phyloP scores from a whole-genome alignment of 2,888 invertebrate genomes.

The Hydraecia micacea region DNA sequence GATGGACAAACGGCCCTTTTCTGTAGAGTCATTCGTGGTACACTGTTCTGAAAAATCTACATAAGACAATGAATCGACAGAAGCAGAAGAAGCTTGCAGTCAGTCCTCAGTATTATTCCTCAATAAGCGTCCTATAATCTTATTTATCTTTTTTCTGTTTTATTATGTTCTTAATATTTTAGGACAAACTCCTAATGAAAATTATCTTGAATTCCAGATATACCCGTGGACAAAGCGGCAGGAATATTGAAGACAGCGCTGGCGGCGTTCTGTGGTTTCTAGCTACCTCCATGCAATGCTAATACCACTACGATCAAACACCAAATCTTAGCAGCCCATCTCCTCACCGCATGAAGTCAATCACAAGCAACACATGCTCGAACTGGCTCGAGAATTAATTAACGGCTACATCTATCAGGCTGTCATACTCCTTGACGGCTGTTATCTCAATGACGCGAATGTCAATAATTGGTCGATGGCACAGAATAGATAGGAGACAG shows the following conservation, averaged over 20 bases:
- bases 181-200: background rate
- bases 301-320: background rate
- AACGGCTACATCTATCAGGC: constrained; percentile 65
- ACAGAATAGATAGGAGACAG: background rate
- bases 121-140: background rate
- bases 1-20: background rate
- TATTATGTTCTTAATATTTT: background rate
- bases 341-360: constrained; percentile 39
- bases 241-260: background rate
- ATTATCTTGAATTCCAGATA: background rate
- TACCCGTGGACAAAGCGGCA: background rate
- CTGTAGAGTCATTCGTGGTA: background rate
- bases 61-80: background rate
- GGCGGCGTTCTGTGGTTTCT: too few species aligned
- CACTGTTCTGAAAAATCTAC: background rate
- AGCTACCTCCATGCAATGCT: background rate
- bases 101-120: too few species aligned
- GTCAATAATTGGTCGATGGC: constrained; percentile 63
- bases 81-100: background rate
- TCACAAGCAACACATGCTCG: constrained; percentile 43
- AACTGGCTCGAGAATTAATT: constrained; percentile 61
- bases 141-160: background rate
- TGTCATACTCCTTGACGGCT: constrained; percentile 58
- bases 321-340: constrained; percentile 36
- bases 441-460: constrained; percentile 59